Evolutionary conservation across 1,140 invertebrate species (phyloP), one percentile per base, ranked within the genome.

Genomic region (Halictus rubicundus): DNA sequence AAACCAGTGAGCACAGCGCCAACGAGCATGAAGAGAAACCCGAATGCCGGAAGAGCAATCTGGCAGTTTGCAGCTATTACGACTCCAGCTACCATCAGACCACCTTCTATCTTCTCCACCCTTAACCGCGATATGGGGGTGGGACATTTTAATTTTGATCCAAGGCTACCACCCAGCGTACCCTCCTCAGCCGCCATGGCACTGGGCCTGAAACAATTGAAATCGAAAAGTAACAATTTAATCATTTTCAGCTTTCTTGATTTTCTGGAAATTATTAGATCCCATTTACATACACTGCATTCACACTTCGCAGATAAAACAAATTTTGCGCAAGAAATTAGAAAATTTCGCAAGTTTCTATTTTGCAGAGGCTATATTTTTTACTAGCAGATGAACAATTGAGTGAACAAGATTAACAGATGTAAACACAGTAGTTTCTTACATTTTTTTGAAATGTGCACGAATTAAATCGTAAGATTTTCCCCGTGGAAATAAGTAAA

Each of bases 1-100:
- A 90, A 91, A 96, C 96, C 95, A 82, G 96, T 96, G 77, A 96
- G 93, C 52, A 96, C 95, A 86, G 95, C 95, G 84, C 96, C 96
- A 66, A 96, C 95, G 39, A 96, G 93, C 90, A 96, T 94, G 85
- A 96, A 96, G 57, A 96, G 93, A 86, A 95, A 95, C 57, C 96
- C 96, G 88, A 96, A 96, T 74, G 95, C 95, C 9, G 96, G 96
- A 77, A 96, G 93, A 49, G 96, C 95, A 72, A 96, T 95, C 88
- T 96, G 96, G 90, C 96, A 96, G 91, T 96, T 96, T 77, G 95
- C 95, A 25, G 95, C 95, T 54, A 96, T 95, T 16, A 96, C 95
- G 25, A 96, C 95, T 2, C 96, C 96, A 2, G 96, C 96, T 19
- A 96, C 95, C 89, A 96, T 95, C 68, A 96, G 92, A 9, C 95